Evolutionary conservation across 2,797 vertebrate species (phyloP).

Genomic region (Sitta carolinensis): DNA sequence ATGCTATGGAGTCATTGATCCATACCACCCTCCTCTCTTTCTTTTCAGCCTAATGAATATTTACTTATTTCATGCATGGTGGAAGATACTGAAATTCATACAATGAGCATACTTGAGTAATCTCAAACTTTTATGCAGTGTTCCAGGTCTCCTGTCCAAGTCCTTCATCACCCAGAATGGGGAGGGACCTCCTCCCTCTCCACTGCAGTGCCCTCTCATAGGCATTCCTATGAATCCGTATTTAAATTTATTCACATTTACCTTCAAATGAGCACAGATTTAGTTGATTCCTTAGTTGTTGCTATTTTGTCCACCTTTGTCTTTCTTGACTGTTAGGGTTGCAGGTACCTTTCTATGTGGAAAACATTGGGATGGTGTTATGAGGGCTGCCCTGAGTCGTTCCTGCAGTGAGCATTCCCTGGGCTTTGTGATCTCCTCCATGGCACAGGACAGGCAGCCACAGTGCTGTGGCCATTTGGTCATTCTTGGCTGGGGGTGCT

Average conservation of each 20-base stretch:
- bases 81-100: background rate
- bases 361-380: background rate
- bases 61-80: slow-evolving; percentile 16
- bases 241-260: background rate
- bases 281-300: background rate
- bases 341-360: background rate
- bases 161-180: background rate
- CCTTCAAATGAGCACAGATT: background rate
- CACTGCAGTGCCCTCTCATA: background rate
- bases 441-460: background rate
- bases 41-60: slow-evolving; percentile 6
- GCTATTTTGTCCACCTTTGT: background rate
- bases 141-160: background rate
- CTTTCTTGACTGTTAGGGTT: background rate
- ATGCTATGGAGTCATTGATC: background rate
- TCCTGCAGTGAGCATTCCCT: background rate
- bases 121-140: background rate
- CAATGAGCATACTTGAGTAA: background rate
- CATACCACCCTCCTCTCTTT: background rate
- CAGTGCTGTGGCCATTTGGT: background rate
- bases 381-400: background rate
- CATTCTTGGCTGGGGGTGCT: background rate
- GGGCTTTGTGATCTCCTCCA: rapidly evolving
- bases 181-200: background rate
- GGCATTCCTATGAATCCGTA: background rate